These are phyloP conservation scores for Campoplex capitator DNA, from an alignment of 2,888 invertebrate genomes.

Conservation along the genomic window DNA sequence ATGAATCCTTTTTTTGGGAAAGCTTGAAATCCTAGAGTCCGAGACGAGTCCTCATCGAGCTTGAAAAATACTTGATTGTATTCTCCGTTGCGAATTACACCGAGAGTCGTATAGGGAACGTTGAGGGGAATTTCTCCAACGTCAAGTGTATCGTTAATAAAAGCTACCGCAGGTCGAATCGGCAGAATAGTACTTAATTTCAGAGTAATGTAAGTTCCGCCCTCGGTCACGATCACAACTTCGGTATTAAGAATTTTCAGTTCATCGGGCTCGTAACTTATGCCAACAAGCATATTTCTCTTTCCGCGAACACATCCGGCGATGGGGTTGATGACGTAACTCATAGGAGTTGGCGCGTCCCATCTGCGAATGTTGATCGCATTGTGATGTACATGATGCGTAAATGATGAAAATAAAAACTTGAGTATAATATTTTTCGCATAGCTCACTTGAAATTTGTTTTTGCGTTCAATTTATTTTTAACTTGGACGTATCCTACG, in stretches of 20 bases:
- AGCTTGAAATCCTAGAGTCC: conserved; percentile 71
- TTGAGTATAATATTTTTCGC: not conserved
- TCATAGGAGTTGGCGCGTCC: conserved; percentile 85
- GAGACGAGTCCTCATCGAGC: conserved; percentile 64
- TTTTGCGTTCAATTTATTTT: conserved; percentile 73
- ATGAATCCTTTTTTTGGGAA: conserved; percentile 70
- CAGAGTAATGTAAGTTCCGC: conserved; percentile 76
- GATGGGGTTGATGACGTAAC: conserved; percentile 86
- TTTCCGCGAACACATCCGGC: conserved; percentile 86
- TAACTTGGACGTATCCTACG: conserved; percentile 69
- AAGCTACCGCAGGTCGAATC: conserved; percentile 70
- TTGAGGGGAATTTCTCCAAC: conserved; percentile 83
- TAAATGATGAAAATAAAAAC: not conserved
- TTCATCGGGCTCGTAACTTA: conserved; percentile 78
- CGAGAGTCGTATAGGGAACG: conserved; percentile 70
- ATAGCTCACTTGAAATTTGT: conserved; percentile 72
- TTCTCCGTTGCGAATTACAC: conserved; percentile 74
- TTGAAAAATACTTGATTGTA: conserved; percentile 69
- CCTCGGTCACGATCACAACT: conserved; percentile 80
- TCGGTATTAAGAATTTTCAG: conserved; percentile 75
- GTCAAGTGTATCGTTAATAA: conserved; percentile 73
- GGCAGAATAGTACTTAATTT: conserved; percentile 67
- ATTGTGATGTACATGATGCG: too few relatives aligned
- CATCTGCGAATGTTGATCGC: conserved; percentile 79
- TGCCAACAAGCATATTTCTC: conserved; percentile 85